A percentile compares a stretch with the other conserved stretches of the same genome.
Evolutionary conservation across 1,140 invertebrate genomes (phyloP).

Genomic region (Notospermus geniculatus): DNA sequence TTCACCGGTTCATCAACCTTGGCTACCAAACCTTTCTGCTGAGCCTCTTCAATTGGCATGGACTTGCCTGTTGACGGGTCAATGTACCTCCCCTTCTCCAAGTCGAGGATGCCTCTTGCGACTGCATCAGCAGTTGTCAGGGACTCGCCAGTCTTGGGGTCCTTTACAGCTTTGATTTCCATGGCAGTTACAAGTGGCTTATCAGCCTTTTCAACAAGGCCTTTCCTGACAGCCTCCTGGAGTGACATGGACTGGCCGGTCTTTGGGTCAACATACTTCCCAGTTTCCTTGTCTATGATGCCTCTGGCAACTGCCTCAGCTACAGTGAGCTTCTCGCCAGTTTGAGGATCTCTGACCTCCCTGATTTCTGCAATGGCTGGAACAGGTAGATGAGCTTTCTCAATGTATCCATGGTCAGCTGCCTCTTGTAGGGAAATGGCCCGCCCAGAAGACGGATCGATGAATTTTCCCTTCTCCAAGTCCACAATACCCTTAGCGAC

Average conservation of each 20-base stretch:
- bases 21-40: slow-evolving; percentile 73
- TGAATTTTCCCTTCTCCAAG: slow-evolving; percentile 60
- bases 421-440: slow-evolving; percentile 79
- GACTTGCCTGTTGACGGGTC: slow-evolving; percentile 69
- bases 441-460: slow-evolving; percentile 78
- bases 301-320: slow-evolving; percentile 76
- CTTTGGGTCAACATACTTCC: slow-evolving; percentile 62
- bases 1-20: no score
- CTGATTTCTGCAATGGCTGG: slow-evolving; percentile 43
- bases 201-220: slow-evolving; percentile 75
- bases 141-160: slow-evolving; percentile 74
- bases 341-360: slow-evolving; percentile 69
- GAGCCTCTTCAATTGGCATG: slow-evolving; percentile 71
- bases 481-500: slow-evolving; percentile 83
- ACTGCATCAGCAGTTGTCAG: slow-evolving; percentile 79
- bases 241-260: slow-evolving; percentile 54
- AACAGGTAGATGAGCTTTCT: slow-evolving; percentile 18
- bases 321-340: slow-evolving; percentile 71
- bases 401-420: slow-evolving; percentile 56
- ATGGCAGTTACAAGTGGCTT: slow-evolving; percentile 59
- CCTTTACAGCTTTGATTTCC: slow-evolving; percentile 71
- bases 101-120: slow-evolving; percentile 70
- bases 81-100: slow-evolving; percentile 68
- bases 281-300: slow-evolving; percentile 71
- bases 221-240: slow-evolving; percentile 77